A percentile compares a stretch with the other conserved stretches of the same genome.
Conservation (phyloP, 2,888 invertebrate species). For the Amblyjoppa fuscipennis region DNA sequence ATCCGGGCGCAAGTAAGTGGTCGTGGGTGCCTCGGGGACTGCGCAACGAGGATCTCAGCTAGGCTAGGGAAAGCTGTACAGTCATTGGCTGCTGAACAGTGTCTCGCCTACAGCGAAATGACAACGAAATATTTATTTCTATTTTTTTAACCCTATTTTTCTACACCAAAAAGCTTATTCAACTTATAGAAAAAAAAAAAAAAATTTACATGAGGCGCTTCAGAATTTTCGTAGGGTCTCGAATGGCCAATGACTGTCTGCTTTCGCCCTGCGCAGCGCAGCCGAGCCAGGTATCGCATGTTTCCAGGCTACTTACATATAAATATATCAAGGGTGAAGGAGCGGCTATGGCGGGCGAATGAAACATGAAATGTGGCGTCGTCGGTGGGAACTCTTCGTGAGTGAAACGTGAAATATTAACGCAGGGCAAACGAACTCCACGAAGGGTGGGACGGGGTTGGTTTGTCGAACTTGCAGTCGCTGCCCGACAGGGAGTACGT, state of each 20-base stretch:
- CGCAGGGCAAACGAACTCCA: conserved; percentile 50
- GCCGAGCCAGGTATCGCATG: not conserved
- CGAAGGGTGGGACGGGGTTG: conserved; percentile 15
- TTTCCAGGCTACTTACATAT: not conserved
- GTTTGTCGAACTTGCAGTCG: conserved; percentile 74
- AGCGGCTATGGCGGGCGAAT: conserved; percentile 28
- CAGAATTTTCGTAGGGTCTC: not conserved
- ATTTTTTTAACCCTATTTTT: not conserved
- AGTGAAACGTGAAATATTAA: conserved; percentile 55
- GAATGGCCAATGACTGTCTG: not conserved
- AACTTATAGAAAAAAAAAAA: not conserved
- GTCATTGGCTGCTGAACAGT: not conserved
- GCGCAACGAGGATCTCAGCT: conserved; percentile 13
- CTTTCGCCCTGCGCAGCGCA: not conserved
- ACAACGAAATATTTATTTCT: not conserved
- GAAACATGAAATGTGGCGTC: conserved; percentile 39
- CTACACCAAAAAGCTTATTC: not conserved
- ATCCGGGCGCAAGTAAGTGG: conserved; percentile 23
- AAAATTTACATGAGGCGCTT: not conserved
- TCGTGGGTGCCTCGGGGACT: conserved; percentile 22
- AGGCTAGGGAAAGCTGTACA: not conserved
- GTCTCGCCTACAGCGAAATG: not conserved
- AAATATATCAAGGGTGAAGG: conserved; percentile 5
- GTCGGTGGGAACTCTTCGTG: conserved; percentile 21
- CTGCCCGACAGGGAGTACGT: conserved; percentile 78